Evolutionary conservation across 2,888 invertebrate species (phyloP).

Genomic region (Agrotis clavis): DNA sequence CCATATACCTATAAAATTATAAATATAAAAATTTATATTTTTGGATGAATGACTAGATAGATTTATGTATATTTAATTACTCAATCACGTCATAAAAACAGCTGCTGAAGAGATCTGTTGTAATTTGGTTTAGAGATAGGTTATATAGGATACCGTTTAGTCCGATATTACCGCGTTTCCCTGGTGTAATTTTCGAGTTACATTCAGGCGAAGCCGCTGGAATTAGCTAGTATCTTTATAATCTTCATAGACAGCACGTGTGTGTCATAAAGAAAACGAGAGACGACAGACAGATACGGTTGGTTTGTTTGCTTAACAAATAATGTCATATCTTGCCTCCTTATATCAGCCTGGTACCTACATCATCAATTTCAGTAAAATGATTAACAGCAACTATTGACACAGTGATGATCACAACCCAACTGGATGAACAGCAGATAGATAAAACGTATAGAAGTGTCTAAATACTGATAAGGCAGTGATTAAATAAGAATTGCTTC

Average conservation of each 20-base stretch:
- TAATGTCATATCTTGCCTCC: neutral
- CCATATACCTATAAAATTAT: no score
- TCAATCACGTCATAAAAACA: no score
- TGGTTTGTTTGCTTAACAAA: neutral
- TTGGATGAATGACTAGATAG: no score
- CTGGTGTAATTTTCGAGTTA: no score
- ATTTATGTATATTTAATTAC: no score
- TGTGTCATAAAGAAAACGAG: conserved; percentile 25
- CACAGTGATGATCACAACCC: conserved; percentile 39
- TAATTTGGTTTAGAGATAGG: no score
- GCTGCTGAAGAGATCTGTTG: no score
- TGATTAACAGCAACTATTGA: conserved; percentile 30
- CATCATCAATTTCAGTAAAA: neutral
- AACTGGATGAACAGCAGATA: conserved; percentile 29
- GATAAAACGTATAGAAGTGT: conserved; percentile 26
- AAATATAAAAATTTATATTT: no score
- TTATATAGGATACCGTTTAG: no score
- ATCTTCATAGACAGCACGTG: neutral
- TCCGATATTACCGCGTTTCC: no score
- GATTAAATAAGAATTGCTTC: conserved; percentile 33
- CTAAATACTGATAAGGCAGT: conserved; percentile 41
- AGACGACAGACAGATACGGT: neutral
- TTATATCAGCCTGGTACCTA: neutral
- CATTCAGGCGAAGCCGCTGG: no score
- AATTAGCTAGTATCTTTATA: neutral